These are phyloP conservation scores for Xestia rhomboidea DNA, from an alignment of 2,888 invertebrate species.

Conservation along the genomic window DNA sequence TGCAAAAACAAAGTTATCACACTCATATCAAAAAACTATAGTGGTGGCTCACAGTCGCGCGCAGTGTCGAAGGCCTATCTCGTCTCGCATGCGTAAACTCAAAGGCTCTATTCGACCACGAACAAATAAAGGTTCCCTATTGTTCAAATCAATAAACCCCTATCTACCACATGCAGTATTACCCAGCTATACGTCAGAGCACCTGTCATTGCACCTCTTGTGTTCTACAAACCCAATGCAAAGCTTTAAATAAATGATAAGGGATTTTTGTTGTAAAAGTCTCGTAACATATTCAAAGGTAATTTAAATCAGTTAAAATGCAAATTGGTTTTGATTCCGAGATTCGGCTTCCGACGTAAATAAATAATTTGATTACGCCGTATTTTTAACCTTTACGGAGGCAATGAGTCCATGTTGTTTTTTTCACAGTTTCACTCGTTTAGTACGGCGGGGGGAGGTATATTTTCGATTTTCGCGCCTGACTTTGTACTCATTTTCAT, in stretches of 20 bases:
- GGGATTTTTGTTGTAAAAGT: neutral
- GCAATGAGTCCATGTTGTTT: neutral
- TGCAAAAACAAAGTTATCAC: too few species aligned
- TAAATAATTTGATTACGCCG: constrained; percentile 15
- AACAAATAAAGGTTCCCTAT: neutral
- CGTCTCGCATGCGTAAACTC: neutral
- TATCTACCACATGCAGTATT: neutral
- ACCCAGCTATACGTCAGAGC: too few species aligned
- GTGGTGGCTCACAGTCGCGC: neutral
- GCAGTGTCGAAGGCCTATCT: neutral
- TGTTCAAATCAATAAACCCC: constrained; percentile 3
- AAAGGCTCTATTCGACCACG: neutral
- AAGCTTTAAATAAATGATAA: constrained; percentile 1
- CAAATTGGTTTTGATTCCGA: constrained; percentile 9
- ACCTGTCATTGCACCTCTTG: neutral
- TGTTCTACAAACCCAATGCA: neutral
- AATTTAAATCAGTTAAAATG: constrained; percentile 15
- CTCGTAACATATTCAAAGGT: neutral
- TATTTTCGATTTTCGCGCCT: neutral
- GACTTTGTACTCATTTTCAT: neutral
- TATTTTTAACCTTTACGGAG: constrained; percentile 14
- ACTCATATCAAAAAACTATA: too few species aligned
- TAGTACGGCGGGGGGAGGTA: neutral
- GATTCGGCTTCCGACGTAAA: constrained; percentile 14
- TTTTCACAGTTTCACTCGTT: neutral